These are phyloP conservation scores for Ephestia elutella DNA, from an alignment of 1,140 invertebrate species.

Conservation along the genomic window DNA sequence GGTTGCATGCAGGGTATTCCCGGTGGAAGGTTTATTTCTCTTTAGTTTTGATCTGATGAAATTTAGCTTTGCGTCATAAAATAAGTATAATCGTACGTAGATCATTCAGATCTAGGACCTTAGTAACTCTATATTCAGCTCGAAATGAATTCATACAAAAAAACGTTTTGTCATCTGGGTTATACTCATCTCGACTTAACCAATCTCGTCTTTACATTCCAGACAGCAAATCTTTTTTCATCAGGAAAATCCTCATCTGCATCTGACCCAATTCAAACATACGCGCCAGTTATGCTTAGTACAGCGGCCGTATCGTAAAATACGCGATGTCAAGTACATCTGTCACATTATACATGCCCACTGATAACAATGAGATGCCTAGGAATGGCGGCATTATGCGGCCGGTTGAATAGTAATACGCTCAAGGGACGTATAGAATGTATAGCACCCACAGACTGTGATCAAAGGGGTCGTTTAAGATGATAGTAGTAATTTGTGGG, in stretches of 20 bases:
- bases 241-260: no score
- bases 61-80: no score
- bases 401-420: slow-evolving; percentile 7
- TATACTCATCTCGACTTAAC: no score
- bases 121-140: no score
- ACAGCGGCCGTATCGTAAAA: neutral
- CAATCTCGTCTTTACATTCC: no score
- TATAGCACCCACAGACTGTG: neutral
- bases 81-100: no score
- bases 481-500: neutral
- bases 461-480: neutral
- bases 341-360: slow-evolving; percentile 17
- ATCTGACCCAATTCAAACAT: no score
- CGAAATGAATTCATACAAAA: no score
- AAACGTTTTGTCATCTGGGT: no score
- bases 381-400: slow-evolving; percentile 21
- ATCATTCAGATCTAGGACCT: no score
- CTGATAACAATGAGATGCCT: slow-evolving; percentile 27
- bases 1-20: neutral
- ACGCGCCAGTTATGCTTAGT: neutral
- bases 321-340: slow-evolving; percentile 18
- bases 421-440: neutral
- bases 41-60: no score
- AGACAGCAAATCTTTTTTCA: no score
- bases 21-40: neutral